Base-by-base conservation (phyloP, 2,797 vertebrate genomes). In the Iguana delicatissima region DNA sequence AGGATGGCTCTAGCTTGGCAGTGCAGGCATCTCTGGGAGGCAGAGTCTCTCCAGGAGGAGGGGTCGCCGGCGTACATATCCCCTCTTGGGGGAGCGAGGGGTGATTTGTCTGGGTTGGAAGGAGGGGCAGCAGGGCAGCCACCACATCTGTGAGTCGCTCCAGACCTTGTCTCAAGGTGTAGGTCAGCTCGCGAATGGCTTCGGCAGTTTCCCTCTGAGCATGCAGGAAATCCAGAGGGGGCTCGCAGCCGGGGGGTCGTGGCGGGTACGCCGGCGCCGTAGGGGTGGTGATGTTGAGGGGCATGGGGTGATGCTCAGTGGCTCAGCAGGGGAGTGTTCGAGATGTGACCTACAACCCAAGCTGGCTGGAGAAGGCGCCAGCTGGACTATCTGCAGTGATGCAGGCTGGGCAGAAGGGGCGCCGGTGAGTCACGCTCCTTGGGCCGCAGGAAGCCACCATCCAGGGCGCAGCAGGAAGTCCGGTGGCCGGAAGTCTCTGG, bases 121-220 rank as follows among this genome's bases (percentile, higher is more conserved):
- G 92, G 46, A 97, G 95, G 59, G 96, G 96, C 82, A 97, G 90
- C 35, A 97, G 90, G 77, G 96, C 93, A 0, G 96, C 96, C 55
- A 96, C 95, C 79, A 96, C 95, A 52, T 96, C 95, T 3, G 96
- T 96, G 88, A 97, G 94, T 20, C 96, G 95, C 89, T 96, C 93
- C 88, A 97, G 92, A 88, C 96, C 96, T 92, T 97, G 96, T 38
- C 95, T 95, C 8, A 97, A 85, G 79, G 96, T 96, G 84, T 95
- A 95, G 0, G 95, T 96, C 84, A 97, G 95, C 91, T 97, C 96
- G 13, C 96, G 88, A 92, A 97, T 96, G 67, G 96, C 96, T 2
- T 96, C 93, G 16, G 96, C 95, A 10, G 96, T 97, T 92, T 97
- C 96, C 87, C 95, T 94, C 90, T 97, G 96, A 0, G 96, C 96